A percentile compares a stretch with the other conserved stretches of the same genome.
phyloP scores from a whole-genome alignment of 2,888 invertebrate species.

The Empis livida region DNA sequence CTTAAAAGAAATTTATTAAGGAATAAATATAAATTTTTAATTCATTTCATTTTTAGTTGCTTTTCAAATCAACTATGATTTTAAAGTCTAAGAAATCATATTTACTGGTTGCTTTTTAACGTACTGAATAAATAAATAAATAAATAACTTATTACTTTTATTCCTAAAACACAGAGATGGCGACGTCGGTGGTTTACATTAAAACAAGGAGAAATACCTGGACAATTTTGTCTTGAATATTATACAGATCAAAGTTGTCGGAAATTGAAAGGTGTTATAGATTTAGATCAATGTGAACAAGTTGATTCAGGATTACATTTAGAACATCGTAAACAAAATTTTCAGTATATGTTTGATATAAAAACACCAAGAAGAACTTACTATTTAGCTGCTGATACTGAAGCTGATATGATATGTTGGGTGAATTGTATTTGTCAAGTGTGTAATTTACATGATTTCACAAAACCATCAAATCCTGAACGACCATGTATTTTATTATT shows the following conservation, averaged over 20 bases:
- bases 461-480: conserved; percentile 25
- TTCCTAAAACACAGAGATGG: conserved; percentile 65
- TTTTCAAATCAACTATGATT: too few species aligned
- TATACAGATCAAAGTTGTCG: conserved; percentile 78
- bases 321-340: conserved; percentile 67
- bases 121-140: background rate
- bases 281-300: conserved; percentile 92
- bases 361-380: conserved; percentile 81
- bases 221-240: conserved; percentile 87
- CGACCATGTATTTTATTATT: conserved; percentile 18
- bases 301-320: conserved; percentile 78
- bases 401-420: conserved; percentile 90
- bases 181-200: conserved; percentile 88
- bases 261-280: conserved; percentile 77
- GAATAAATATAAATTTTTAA: too few species aligned
- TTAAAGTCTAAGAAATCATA: too few species aligned
- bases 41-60: too few species aligned
- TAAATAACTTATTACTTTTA: background rate
- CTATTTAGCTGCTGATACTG: conserved; percentile 84
- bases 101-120: conserved; percentile 3
- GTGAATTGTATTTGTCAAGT: conserved; percentile 87
- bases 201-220: conserved; percentile 83
- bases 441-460: conserved; percentile 63
- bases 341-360: conserved; percentile 77
- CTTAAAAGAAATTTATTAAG: too few species aligned